Base-by-base conservation (phyloP, 2,797 vertebrate genomes). In the Bucorvus abyssinicus region DNA sequence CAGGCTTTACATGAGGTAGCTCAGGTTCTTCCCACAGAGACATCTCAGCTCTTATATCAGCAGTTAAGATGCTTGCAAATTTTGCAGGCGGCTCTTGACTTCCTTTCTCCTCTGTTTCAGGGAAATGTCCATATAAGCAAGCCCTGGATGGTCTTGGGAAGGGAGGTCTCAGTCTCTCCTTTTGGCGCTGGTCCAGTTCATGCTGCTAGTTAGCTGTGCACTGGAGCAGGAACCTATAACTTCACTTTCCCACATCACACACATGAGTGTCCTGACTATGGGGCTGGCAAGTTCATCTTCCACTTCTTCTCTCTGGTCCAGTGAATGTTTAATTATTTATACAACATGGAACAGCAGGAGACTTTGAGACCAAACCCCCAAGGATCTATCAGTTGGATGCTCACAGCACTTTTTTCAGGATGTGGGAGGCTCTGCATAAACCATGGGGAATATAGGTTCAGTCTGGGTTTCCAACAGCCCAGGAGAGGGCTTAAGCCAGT, bases 321-420 rank as follows among this genome's bases (percentile, higher is more conserved):
- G 57, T 69, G 91, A 80, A 65, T 83, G 76, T 78, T 96, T 93
- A 97, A 96, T 94, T 71, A 94, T 96, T 96, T 89, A 85, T 92
- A 49, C 7, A 76, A n/a, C 47, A 60, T 34, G 70, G 57, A 85
- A 68, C 36, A 83, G 64, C 49, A 87, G n/a, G 40, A 95, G 56
- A 94, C 81, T 77, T 93, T 92, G 84, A 87, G 40, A 85, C 49
- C 50, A 94, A 20, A 65, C 30, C 44, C 29, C 50, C 52, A 53
- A 87, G 24, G 45, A 80, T 70, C 74, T 70, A 45, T 69, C 89
- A 53, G 78, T n/a, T 80, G 68, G 56, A 83, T 75, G 71, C 45
- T 87, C 38, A 44, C 22, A 42, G 50, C 42, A 63, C 0, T 9
- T 89, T 89, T 91, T 75, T 70, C 68, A 92, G 87, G 79, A 75